Evolutionary conservation across 2,113 vertebrate species (phyloP), one percentile per base, ranked within the genome.

Genomic region (Catagonus wagneri): DNA sequence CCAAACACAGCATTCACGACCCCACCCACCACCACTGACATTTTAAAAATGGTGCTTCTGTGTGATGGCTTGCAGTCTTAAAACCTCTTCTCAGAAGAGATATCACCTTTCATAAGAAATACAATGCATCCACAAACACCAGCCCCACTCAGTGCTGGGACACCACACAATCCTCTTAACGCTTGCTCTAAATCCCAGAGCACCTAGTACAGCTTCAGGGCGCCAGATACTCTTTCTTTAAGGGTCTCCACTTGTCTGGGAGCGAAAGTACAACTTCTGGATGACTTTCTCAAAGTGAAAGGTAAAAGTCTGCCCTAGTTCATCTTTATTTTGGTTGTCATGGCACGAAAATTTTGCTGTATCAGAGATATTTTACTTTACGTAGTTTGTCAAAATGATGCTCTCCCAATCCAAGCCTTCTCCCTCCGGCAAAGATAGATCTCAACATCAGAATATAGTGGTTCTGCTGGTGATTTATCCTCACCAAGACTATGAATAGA

Each of bases 291-390:
- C 27, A 60, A 85, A 72, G 36, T 79, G n/a, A 44, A 69, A 89
- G 56, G n/a, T 92, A 25, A 50, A 84, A 72, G 11, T 85, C 79
- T 90, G 66, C 36, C 72, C 7, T 90, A 20, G 50, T 52, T 74
- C 23, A 27, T 79, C 58, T 85, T 65, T 86, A 74, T 58, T 90
- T 74, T 50, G 17, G 50, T 68, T 58, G 36, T 50, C 81, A 86
- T 22, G 27, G 56, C 65, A 52, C 50, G 58, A 34, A 94, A 81
- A 80, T 81, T n/a, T 87, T 94, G 81, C 87, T 94, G 87, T 87
- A 39, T 81, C 87, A 54, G 60, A 75, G 60, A 65, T 80, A 75
- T 68, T 68, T 90, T 90, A n/a, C 6, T 68, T 90, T 90, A n/a
- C 6, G 17, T 69, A 75, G 72, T 52, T 56, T 94, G 60, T 86